Percentiles rank a stretch among this genome's conserved stretches.
These are phyloP conservation scores for Leptinotarsa undecemlineata DNA, from an alignment of 1,140 invertebrate species.

Conservation along the genomic window DNA sequence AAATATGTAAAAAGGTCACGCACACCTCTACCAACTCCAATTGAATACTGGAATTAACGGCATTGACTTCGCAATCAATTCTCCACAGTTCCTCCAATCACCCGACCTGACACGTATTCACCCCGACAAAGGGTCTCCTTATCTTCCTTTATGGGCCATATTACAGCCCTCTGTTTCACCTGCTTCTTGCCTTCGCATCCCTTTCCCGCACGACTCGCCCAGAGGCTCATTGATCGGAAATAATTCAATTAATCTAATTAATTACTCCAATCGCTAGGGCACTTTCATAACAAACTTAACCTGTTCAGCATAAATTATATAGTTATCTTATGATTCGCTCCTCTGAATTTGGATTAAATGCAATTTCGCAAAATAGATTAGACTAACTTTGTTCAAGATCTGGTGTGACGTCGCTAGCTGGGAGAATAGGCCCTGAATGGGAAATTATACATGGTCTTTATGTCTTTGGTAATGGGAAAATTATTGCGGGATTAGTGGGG, in stretches of 20 bases:
- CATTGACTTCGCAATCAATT: neutral
- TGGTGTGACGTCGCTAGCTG: constrained; percentile 20
- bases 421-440: constrained; percentile 17
- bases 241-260: constrained; percentile 44
- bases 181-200: constrained; percentile 25
- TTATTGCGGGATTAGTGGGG: constrained; percentile 1
- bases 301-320: constrained; percentile 31
- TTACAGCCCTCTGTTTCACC: constrained; percentile 25
- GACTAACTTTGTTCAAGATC: constrained; percentile 30
- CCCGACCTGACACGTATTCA: constrained; percentile 4
- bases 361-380: constrained; percentile 38
- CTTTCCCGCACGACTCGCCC: constrained; percentile 7
- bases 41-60: constrained; percentile 1
- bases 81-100: constrained; percentile 12
- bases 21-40: neutral
- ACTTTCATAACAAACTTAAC: constrained; percentile 32
- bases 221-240: constrained; percentile 38
- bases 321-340: constrained; percentile 31
- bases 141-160: constrained; percentile 20
- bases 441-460: constrained; percentile 23
- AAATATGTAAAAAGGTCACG: too few species aligned
- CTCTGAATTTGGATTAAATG: constrained; percentile 34
- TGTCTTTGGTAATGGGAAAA: constrained; percentile 14
- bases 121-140: constrained; percentile 25
- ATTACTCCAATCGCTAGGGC: constrained; percentile 31